Evolutionary conservation across 2,113 vertebrate species (phyloP).

Genomic region (Rynchops niger): DNA sequence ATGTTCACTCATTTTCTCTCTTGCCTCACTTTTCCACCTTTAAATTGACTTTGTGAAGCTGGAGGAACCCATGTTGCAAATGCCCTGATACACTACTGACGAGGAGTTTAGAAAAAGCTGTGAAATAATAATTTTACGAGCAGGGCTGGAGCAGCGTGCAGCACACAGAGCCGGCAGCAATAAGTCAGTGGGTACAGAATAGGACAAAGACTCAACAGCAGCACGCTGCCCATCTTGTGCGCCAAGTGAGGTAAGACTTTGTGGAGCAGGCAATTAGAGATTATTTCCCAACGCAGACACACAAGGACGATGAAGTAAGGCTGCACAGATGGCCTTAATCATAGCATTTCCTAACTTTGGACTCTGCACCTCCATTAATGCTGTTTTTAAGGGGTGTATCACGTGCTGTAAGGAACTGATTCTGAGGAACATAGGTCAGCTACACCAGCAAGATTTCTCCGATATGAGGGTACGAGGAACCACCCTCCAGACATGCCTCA

Average conservation of each 20-base stretch:
- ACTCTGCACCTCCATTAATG: not conserved
- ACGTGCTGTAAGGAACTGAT: not conserved
- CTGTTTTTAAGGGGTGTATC: not conserved
- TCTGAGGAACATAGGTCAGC: not conserved
- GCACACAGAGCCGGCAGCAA: not conserved
- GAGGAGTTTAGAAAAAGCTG: not conserved
- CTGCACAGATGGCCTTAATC: not conserved
- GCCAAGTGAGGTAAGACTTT: not conserved
- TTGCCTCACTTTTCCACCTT: not conserved
- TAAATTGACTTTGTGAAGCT: not conserved
- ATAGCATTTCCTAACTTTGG: slow-evolving; percentile 14
- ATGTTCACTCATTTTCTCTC: not conserved
- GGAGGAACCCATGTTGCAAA: not conserved
- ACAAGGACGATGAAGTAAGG: not conserved
- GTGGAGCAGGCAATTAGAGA: not conserved
- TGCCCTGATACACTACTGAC: not conserved
- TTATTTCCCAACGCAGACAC: not conserved
- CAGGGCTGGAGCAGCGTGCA: not conserved
- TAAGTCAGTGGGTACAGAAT: not conserved
- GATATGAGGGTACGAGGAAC: not conserved
- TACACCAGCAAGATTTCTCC: not conserved
- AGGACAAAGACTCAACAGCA: not conserved
- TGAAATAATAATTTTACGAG: not conserved
- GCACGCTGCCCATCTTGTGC: not conserved
- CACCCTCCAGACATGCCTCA: not conserved